Evolutionary conservation across 2,113 vertebrate genomes (phyloP), one percentile per base, ranked within the genome.

Genomic region (Oenanthe oenanthe): DNA sequence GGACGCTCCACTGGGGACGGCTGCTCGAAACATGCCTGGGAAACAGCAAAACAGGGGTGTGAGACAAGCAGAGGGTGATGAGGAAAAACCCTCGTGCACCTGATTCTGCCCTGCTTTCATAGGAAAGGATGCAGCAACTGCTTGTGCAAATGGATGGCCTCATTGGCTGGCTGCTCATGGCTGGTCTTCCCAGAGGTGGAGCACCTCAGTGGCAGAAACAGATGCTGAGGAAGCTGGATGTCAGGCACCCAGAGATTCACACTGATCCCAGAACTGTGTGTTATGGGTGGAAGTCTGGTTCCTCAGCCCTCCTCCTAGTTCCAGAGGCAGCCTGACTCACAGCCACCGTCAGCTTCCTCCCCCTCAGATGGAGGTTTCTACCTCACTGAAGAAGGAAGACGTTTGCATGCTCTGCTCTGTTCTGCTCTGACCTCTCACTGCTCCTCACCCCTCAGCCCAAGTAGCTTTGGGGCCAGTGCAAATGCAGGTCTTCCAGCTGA

Each of bases 1-100:
- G 72, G 99, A 99, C 0, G 99, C 99, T 0, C 99, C 99, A 3
- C 99, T 99, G 84, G 99, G 99, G 43, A 99, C 99, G 0, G 99
- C 99, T 50, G 99, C 99, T 93, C 99, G 98, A 94, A 99, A 99
- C 65, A 99, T 97, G 80, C 98, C 98, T 98, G 88, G 73, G 56
- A 51, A 85, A 89, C 28, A 74, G 68, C 32, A 67, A 63, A 92
- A 65, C 36, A 48, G 0, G 7, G 4, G 26, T 9, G 15, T 81
- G 50, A 90, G 92, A 26, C 0, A 6, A 62, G 65, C 54, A 53
- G 58, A 48, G 43, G 17, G 34, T 29, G 40, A 62, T 13, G 29
- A 50, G 42, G n/a, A 38, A 53, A 78, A 71, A 3, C 5, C 31
- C 17, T 62, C 10, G 6, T 20, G 38, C 19, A 32, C 6, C 48